These are phyloP conservation scores for Latheticus oryzae DNA, from an alignment of 2,888 invertebrate genomes.

Conservation along the genomic window DNA sequence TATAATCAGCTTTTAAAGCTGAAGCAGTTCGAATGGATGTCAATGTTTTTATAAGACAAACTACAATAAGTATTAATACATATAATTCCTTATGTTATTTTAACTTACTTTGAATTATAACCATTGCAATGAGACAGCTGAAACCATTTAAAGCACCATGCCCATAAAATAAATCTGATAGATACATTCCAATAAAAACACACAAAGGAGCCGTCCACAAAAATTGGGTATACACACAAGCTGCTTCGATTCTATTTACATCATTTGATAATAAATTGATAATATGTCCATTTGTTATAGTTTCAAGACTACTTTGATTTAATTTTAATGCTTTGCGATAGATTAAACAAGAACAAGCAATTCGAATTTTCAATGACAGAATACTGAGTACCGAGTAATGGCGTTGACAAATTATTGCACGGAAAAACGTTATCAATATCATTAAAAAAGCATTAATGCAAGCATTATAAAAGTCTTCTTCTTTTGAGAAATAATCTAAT, in stretches of 20 bases:
- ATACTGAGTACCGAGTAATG: too few relatives aligned
- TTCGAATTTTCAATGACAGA: slow-evolving; percentile 76
- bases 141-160: slow-evolving; percentile 1
- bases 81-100: too few relatives aligned
- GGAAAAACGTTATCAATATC: too few relatives aligned
- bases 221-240: slow-evolving; percentile 66
- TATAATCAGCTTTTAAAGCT: slow-evolving; percentile 16
- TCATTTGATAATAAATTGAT: slow-evolving; percentile 77
- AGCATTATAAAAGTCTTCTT: too few relatives aligned
- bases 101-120: slow-evolving; percentile 7
- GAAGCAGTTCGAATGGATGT: too few relatives aligned
- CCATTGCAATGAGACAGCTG: slow-evolving; percentile 50
- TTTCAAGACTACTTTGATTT: slow-evolving; percentile 82
- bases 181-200: background rate
- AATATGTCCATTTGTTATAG: slow-evolving; percentile 77
- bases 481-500: too few relatives aligned
- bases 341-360: slow-evolving; percentile 77
- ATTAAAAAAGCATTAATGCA: too few relatives aligned
- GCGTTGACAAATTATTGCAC: too few relatives aligned
- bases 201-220: slow-evolving; percentile 8
- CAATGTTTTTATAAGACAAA: slow-evolving; percentile 66
- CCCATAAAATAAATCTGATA: background rate
- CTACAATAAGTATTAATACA: too few relatives aligned
- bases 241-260: slow-evolving; percentile 75
- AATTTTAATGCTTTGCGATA: slow-evolving; percentile 74